Evolutionary conservation across 2,888 invertebrate genomes (phyloP).

Genomic region (Drosophila paramelanica): DNA sequence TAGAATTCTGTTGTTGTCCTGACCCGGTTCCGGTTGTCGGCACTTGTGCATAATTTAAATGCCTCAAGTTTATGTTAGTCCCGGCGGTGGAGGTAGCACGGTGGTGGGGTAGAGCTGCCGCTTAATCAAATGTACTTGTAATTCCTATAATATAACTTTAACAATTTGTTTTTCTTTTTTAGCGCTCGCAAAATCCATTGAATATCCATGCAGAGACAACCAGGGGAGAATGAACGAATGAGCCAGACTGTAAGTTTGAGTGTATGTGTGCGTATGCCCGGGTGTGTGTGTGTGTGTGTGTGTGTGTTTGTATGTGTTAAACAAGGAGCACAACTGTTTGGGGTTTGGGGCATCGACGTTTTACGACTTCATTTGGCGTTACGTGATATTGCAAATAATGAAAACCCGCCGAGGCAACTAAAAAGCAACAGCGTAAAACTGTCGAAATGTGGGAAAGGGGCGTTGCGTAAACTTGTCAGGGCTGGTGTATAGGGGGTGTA

Average conservation of each 20-base stretch:
- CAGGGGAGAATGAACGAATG: not conserved
- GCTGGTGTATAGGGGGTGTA: not conserved
- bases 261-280: conserved; percentile 8
- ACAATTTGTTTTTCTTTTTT: conserved; percentile 58
- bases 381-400: conserved; percentile 76
- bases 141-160: conserved; percentile 63
- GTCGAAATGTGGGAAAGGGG: conserved; percentile 7
- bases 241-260: not conserved
- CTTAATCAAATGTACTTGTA: conserved; percentile 63
- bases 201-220: conserved; percentile 19
- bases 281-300: conserved; percentile 8
- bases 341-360: conserved; percentile 44
- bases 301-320: conserved; percentile 8
- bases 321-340: conserved; percentile 25
- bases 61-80: conserved; percentile 31
- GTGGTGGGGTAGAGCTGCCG: conserved; percentile 12
- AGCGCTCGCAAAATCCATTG: conserved; percentile 40
- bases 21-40: conserved; percentile 60
- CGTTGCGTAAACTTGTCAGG: conserved; percentile 49
- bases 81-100: not conserved
- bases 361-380: conserved; percentile 77
- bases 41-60: conserved; percentile 67
- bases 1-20: conserved; percentile 41
- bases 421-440: conserved; percentile 62
- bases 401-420: conserved; percentile 51